A percentile compares a stretch with the other conserved stretches of the same genome.
Evolutionary conservation across 2,888 invertebrate species (phyloP).

Genomic region (Eucera pruinosa): DNA sequence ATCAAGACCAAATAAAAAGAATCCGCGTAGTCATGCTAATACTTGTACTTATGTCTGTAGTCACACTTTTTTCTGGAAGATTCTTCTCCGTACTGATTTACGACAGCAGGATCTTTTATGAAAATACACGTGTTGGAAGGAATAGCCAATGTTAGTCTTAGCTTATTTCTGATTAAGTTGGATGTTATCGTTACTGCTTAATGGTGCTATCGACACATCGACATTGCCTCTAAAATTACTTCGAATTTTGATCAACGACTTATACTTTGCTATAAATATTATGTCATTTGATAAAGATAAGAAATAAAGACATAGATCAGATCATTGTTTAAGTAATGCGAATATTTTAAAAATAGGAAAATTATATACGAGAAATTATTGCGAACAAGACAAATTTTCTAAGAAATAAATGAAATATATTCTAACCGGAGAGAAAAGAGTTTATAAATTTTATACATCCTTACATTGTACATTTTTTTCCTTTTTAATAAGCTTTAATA

Average conservation of each 20-base stretch:
- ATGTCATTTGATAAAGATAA: too few relatives aligned
- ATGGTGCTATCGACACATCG: slow-evolving; percentile 19
- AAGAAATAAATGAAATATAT: too few relatives aligned
- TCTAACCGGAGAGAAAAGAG: too few relatives aligned
- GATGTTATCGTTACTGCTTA: not conserved
- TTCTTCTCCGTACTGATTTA: slow-evolving; percentile 2
- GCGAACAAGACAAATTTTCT: too few relatives aligned
- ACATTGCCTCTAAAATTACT: not conserved
- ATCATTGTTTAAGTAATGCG: too few relatives aligned
- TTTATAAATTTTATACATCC: too few relatives aligned
- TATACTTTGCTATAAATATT: too few relatives aligned
- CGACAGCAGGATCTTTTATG: slow-evolving; percentile 9
- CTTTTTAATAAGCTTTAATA: too few relatives aligned
- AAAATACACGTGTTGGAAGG: slow-evolving; percentile 26
- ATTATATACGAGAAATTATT: too few relatives aligned
- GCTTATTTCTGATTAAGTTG: slow-evolving; percentile 14
- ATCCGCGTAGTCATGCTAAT: not conserved
- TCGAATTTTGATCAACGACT: slow-evolving; percentile 20
- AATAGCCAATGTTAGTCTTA: slow-evolving; percentile 24
- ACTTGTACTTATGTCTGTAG: not conserved
- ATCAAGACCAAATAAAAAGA: not conserved
- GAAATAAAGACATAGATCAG: too few relatives aligned
- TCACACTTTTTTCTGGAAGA: not conserved
- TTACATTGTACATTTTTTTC: too few relatives aligned
- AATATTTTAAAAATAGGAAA: too few relatives aligned